Conservation (phyloP, 2,797 vertebrate species). For the Squalus acanthias region DNA sequence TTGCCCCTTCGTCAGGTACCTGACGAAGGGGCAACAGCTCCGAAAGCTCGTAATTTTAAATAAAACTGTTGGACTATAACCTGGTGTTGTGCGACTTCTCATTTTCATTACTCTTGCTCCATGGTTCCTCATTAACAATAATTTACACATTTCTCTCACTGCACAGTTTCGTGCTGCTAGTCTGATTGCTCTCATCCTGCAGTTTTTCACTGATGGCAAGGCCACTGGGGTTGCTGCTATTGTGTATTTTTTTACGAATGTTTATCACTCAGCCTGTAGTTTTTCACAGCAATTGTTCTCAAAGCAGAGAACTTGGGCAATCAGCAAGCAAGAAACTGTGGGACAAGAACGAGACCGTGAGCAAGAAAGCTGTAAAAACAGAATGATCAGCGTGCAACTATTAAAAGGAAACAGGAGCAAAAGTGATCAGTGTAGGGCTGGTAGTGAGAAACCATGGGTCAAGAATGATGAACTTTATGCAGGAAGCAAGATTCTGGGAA, state of each 20-base stretch:
- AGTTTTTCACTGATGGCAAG: background rate
- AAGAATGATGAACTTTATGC: background rate
- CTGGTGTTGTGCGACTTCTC: no score
- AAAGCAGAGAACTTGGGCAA: background rate
- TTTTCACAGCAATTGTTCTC: background rate
- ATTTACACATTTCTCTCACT: background rate
- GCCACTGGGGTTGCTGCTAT: background rate
- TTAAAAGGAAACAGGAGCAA: background rate
- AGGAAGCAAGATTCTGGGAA: background rate
- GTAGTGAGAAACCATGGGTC: background rate
- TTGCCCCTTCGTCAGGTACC: no score
- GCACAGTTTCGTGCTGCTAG: background rate
- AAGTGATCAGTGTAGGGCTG: no score
- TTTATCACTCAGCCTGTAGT: background rate
- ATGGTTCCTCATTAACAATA: background rate
- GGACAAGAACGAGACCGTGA: background rate
- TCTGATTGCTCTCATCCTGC: background rate
- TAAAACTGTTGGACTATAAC: no score
- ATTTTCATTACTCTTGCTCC: background rate
- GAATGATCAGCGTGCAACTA: background rate
- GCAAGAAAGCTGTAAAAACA: background rate
- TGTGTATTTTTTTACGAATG: background rate
- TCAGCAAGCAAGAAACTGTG: background rate
- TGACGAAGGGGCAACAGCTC: no score
- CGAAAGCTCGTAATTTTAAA: no score